Conservation (phyloP, 2,113 vertebrate species). For the Pterocles orientalis region DNA sequence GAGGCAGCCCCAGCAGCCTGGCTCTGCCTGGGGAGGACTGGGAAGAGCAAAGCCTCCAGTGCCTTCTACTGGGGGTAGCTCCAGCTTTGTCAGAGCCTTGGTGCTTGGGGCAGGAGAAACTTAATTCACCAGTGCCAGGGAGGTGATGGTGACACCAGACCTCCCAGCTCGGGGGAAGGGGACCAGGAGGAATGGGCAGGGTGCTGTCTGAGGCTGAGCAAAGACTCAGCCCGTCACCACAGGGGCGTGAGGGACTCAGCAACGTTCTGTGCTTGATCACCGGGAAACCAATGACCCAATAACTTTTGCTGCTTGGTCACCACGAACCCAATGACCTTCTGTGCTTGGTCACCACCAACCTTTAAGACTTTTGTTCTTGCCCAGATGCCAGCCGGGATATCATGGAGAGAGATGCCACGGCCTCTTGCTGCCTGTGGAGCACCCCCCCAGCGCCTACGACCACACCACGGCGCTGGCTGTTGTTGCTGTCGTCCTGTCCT, state of each 20-base stretch:
- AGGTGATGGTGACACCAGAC: not conserved
- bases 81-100: too few species aligned
- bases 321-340: not conserved
- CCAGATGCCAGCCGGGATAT: constrained; percentile 84
- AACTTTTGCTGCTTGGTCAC: not conserved
- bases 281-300: not conserved
- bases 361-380: not conserved
- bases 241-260: not conserved
- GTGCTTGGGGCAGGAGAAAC: not conserved
- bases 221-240: not conserved
- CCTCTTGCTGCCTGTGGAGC: constrained; percentile 82
- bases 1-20: not conserved
- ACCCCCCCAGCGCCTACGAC: constrained; percentile 80
- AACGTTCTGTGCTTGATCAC: not conserved
- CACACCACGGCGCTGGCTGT: constrained; percentile 90
- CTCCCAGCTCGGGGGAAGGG: not conserved
- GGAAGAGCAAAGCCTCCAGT: not conserved
- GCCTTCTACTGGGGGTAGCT: not conserved
- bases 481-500: constrained; percentile 91
- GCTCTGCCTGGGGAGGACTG: not conserved
- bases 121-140: not conserved
- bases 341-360: not conserved
- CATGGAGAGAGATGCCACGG: constrained; percentile 89
- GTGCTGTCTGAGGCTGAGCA: not conserved
- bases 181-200: rapidly evolving